phyloP scores from a whole-genome alignment of 1,140 invertebrate species.

The Calliphora vicina region DNA sequence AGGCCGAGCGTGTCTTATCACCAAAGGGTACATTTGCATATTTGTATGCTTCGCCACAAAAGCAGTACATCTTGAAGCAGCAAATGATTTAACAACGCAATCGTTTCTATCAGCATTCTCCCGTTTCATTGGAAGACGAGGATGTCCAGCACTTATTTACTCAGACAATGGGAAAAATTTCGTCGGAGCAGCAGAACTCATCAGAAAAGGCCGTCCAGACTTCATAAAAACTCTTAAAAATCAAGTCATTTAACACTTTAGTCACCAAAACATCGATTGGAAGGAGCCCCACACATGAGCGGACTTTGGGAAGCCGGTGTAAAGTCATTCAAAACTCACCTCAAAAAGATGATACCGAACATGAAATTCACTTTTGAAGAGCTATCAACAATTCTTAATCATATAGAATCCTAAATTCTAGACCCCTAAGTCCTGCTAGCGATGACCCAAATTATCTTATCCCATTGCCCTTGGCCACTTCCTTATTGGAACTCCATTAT shows the following conservation, averaged over 20 bases:
- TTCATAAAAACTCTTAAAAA: conserved; percentile 44
- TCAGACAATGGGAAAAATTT: too few relatives aligned
- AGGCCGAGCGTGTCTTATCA: conserved; percentile 15
- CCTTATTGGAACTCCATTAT: conserved; percentile 1
- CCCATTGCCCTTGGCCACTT: conserved; percentile 33
- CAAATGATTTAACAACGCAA: conserved; percentile 44
- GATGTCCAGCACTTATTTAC: too few relatives aligned
- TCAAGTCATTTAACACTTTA: conserved; percentile 30
- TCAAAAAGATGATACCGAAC: background rate
- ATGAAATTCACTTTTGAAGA: conserved; percentile 12
- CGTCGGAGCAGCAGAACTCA: conserved; percentile 45
- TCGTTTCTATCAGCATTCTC: too few relatives aligned
- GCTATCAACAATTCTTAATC: background rate
- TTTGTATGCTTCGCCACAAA: conserved; percentile 14
- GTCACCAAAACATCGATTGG: background rate
- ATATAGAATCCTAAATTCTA: conserved; percentile 10
- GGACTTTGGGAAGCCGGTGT: too few relatives aligned
- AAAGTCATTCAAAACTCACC: too few relatives aligned
- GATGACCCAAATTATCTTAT: conserved; percentile 26
- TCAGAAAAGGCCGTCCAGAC: conserved; percentile 54
- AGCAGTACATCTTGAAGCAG: conserved; percentile 43
- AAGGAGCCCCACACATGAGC: too few relatives aligned
- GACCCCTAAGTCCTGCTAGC: conserved; percentile 6
- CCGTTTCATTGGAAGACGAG: too few relatives aligned
- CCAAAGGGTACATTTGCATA: conserved; percentile 9